Evolutionary conservation across 2,888 invertebrate species (phyloP), one percentile per base, ranked within the genome.

Genomic region (Chymomyza procnemis): DNA sequence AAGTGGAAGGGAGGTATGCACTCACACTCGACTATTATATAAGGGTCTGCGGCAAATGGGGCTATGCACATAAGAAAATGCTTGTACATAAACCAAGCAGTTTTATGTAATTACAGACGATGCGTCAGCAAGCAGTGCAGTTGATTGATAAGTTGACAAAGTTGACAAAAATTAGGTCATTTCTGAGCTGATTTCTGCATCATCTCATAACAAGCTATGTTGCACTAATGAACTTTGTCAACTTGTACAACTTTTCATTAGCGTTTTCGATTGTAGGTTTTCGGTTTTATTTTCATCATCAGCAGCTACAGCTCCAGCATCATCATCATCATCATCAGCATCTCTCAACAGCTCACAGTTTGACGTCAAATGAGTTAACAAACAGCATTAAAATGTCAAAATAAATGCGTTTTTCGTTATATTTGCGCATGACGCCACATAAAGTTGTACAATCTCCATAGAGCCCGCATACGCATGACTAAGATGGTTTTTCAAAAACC

Each of bases 201-300:
- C 9, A 41, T 2, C 34, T 3, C 12, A 12, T 41, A 12, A 41
- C 12, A 41, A 41, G n/a, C n/a, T n/a, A n/a, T 3, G 61, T 48
- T 52, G 65, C 76, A 80, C 73, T 85, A 85, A 74, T 83, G 74
- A 78, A 66, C 62, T 74, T 78, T 21, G 34, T 41, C 34, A 41
- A 41, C 34, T 41, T 41, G 34, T 41, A 5, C 34, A 41, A 41
- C 34, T 41, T 41, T 41, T 41, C 34, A 41, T 41, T 41, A 41
- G 12, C 34, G 34, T 9, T 41, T 41, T 41, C 34, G 9, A 12
- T 41, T 41, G 9, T 12, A 12, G 34, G 34, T 34, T 34, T 34
- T 34, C 3, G 3, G 4, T 26, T 6, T 3, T 5, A 26, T 26
- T 26, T 26, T 34, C 34, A 12, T 34, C 34, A 34, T 41, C n/a